Conservation (phyloP, 2,888 invertebrate genomes). For the Dendrolimus pini region DNA sequence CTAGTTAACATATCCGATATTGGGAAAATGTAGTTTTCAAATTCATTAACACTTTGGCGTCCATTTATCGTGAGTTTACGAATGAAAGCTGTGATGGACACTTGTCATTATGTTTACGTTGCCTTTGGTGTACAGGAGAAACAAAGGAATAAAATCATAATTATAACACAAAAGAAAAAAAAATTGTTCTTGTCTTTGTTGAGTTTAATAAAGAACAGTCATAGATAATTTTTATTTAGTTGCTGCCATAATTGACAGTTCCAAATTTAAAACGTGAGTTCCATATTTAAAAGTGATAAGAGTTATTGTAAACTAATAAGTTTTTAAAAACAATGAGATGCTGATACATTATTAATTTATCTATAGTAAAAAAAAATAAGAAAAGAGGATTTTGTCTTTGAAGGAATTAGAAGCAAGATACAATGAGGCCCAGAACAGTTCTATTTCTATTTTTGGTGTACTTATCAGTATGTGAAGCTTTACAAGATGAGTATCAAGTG, state of each 20-base stretch:
- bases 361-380: too few relatives aligned
- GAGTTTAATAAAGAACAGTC: constrained; percentile 1
- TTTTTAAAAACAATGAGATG: too few relatives aligned
- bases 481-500: constrained; percentile 21
- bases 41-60: constrained; percentile 27
- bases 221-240: too few relatives aligned
- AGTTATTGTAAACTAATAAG: too few relatives aligned
- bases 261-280: too few relatives aligned
- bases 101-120: constrained; percentile 23
- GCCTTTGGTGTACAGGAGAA: constrained; percentile 6
- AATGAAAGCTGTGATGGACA: constrained; percentile 10
- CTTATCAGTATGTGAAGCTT: constrained; percentile 25
- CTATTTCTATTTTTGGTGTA: constrained; percentile 21
- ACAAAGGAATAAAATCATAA: neutral
- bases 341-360: too few relatives aligned
- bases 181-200: neutral
- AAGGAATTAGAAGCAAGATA: too few relatives aligned
- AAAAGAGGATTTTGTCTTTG: too few relatives aligned
- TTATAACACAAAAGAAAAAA: too few relatives aligned
- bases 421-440: constrained; percentile 23
- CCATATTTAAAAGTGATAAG: too few relatives aligned
- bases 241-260: too few relatives aligned
- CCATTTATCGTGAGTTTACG: constrained; percentile 11
- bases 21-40: constrained; percentile 24
- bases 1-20: constrained; percentile 27